Evolutionary conservation across 1,140 invertebrate genomes (phyloP).

Genomic region (Oscheius sp.): DNA sequence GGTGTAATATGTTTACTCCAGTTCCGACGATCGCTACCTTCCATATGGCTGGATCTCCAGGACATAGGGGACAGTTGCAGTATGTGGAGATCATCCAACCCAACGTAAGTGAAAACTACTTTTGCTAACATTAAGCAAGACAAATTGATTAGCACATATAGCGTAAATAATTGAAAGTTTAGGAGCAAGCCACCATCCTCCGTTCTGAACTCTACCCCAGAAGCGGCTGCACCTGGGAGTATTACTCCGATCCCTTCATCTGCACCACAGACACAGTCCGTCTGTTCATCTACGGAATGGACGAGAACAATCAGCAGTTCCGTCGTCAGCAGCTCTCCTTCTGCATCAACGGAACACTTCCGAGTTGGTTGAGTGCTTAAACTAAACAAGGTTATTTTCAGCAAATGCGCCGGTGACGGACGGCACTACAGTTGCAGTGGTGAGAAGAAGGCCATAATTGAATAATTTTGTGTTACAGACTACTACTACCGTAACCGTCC

Average conservation of each 20-base stretch:
- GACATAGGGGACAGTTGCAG: conserved; percentile 6
- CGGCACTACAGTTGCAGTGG: too few relatives aligned
- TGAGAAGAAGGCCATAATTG: too few relatives aligned
- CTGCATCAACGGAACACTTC: conserved; percentile 4
- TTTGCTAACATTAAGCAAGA: neutral
- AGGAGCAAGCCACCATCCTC: conserved; percentile 26
- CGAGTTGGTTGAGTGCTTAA: neutral
- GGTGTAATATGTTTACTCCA: neutral
- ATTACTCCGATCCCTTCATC: conserved; percentile 39
- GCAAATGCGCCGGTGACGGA: too few relatives aligned
- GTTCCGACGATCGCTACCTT: conserved; percentile 11
- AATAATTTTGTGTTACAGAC: neutral
- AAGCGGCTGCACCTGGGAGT: conserved; percentile 28
- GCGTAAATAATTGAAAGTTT: conserved; percentile 14
- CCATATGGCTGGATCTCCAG: conserved; percentile 13
- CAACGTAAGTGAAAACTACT: neutral
- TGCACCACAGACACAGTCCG: conserved; percentile 22
- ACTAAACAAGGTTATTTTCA: too few relatives aligned
- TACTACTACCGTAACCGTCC: neutral
- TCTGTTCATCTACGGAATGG: conserved; percentile 33
- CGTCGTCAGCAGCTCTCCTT: conserved; percentile 27
- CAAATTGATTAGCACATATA: too few relatives aligned
- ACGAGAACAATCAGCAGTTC: conserved; percentile 31
- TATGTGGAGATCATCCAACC: conserved; percentile 32
- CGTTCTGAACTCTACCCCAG: conserved; percentile 28